Base-by-base conservation (phyloP, 2,113 vertebrate species). In the Elephas maximus region DNA sequence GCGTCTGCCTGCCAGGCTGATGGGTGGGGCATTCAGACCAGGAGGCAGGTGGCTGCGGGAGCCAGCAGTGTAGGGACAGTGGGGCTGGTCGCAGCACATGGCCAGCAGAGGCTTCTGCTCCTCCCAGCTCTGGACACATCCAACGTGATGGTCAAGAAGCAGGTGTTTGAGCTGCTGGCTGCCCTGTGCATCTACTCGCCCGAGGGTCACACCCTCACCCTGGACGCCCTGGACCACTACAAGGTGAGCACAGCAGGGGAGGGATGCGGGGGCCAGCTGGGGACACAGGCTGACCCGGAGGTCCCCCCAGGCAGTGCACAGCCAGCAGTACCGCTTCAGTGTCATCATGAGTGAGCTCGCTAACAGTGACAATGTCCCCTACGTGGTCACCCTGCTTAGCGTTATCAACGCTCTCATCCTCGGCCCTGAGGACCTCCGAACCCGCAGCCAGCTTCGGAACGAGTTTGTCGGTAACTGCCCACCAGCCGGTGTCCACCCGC, bases 61-160 rank as follows among this genome's bases (percentile, higher is more conserved):
- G 2, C 8, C 73, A 28, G 14, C 3, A 2, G 24, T 26, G 37
- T 23, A 57, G 28, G 6, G 37, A 10, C 23, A 0, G 17, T 5
- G 44, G 53, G 15, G 53, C 53, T 37, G 33, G 71, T 18, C 2
- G 71, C 33, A 33, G 21, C n/a, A 21, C 33, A 20, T 6, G 24
- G 20, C 44, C 60, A 26, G 3, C 93, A 89, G 78, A 94, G 48
- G 8, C 51, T 7, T 30, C 0, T n/a, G 2, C 48, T 0, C 2
- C 48, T 89, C 48, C 6, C 98, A 99, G 99, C 99, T 44, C 98
- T 99, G 98, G 99, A 99, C 97, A 99, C 99, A 0, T 99, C 99
- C 67, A 99, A 99, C 81, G 99, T 99, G 74, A 99, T 99, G 99
- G 99, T 99, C 96, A 99, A 99, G 98, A 99, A 99, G 98, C 99